Base-by-base conservation (phyloP, 2,888 invertebrate genomes). In the Troilus luridus region DNA sequence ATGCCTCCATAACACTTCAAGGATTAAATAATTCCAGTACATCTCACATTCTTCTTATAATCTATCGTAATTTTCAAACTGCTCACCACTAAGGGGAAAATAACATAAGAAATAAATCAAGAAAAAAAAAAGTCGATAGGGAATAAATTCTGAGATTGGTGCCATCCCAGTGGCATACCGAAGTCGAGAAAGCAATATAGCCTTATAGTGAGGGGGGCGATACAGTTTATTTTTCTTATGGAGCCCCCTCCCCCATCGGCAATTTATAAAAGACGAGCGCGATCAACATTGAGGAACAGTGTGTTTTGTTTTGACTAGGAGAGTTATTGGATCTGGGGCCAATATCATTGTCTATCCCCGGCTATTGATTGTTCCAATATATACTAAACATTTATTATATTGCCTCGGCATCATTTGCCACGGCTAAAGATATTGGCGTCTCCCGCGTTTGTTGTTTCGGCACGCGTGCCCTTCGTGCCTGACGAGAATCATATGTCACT, bases 191-290 rank as follows among this genome's bases (percentile, higher is more conserved):
- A 85, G 85, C 85, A 85, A 85, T 85, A 85, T 85, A 85, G 85
- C 85, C 85, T 14, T 58, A 56, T 60, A 88, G 60, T 17, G 64
- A n/a, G 89, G 60, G 67, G 41, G 54, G 21, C 59, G 89, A 67
- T 67, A 67, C 62, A 64, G 77, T 90, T 88, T 88, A 88, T 91
- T 88, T 64, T 91, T 72, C 88, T 89, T 89, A 89, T 89, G 91
- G 88, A 21, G 90, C 3, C 24, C 88, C 91, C 60, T 62, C 27
- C 67, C 41, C 41, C 41, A 41, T 41, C 21, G 88, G 91, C 90
- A 62, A 88, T 77, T 90, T 72, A 91, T 56, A 89, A 72, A 62
- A 60, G 59, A 67, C 81, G 67, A 90, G 41, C 8, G 62, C 41
- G 62, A 89, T 89, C 89, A 89, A 89, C 59, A 88, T 88, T 88